phyloP scores from a whole-genome alignment of 2,888 invertebrate genomes.

The Gisinianus flammeolus region DNA sequence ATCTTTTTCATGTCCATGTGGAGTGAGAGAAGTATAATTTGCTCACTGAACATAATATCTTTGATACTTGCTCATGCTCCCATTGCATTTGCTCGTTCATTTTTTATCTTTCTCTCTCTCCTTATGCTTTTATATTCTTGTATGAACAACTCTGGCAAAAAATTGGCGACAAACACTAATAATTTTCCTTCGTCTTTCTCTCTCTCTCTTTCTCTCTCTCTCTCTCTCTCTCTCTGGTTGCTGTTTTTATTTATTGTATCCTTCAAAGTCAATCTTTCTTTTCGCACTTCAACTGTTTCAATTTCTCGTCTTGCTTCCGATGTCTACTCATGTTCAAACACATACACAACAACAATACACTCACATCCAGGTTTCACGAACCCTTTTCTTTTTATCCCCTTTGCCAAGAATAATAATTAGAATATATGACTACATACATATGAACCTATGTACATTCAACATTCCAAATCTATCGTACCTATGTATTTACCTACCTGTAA shows the following conservation, averaged over 20 bases:
- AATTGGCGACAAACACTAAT: slow-evolving; percentile 38
- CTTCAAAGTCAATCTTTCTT: neutral
- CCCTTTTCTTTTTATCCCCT: too few relatives aligned
- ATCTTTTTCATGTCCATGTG: too few relatives aligned
- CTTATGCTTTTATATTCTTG: neutral
- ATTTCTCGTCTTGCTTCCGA: neutral
- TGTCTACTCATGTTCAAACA: neutral
- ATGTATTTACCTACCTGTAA: too few relatives aligned
- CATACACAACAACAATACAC: neutral
- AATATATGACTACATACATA: too few relatives aligned
- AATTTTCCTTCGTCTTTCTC: slow-evolving; percentile 16
- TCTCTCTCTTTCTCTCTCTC: neutral
- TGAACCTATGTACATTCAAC: neutral
- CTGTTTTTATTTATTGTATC: neutral
- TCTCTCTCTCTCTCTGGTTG: neutral
- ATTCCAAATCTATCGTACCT: too few relatives aligned
- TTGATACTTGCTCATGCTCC: neutral
- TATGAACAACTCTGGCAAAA: slow-evolving; percentile 18
- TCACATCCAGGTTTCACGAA: neutral
- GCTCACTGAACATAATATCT: neutral
- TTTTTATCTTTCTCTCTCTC: neutral
- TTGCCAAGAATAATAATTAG: too few relatives aligned
- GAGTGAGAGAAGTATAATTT: neutral
- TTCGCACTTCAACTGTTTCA: slow-evolving; percentile 16
- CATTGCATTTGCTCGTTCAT: neutral